phyloP scores from a whole-genome alignment of 1,140 invertebrate species.

The Battus philenor region DNA sequence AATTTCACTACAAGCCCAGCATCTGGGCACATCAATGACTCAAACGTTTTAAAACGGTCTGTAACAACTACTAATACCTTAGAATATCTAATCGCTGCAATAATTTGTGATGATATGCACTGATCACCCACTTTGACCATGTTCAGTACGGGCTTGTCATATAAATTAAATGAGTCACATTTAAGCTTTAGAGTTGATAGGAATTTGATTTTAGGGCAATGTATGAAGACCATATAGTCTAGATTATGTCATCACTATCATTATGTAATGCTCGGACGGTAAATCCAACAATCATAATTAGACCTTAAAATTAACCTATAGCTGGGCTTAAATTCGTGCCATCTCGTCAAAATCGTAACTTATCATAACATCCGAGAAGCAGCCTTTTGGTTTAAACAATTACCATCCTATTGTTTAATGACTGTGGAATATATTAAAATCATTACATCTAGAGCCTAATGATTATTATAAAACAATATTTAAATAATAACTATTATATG shows the following conservation, averaged over 20 bases:
- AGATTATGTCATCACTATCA: constrained; percentile 66
- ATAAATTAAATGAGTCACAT: constrained; percentile 46
- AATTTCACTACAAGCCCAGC: constrained; percentile 72
- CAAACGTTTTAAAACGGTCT: constrained; percentile 67
- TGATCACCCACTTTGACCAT: constrained; percentile 67
- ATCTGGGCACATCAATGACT: constrained; percentile 69
- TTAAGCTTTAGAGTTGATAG: constrained; percentile 51
- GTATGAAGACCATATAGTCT: constrained; percentile 58
- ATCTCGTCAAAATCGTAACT: constrained; percentile 63
- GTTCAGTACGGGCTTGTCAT: constrained; percentile 47
- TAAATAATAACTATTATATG: constrained; percentile 61
- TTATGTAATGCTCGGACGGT: constrained; percentile 71
- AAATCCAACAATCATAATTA: constrained; percentile 71
- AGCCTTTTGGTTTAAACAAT: constrained; percentile 69
- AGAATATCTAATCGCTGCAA: constrained; percentile 73
- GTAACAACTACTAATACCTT: constrained; percentile 76
- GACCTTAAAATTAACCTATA: constrained; percentile 70
- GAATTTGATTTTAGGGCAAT: constrained; percentile 51
- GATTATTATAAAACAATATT: constrained; percentile 67
- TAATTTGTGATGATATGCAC: constrained; percentile 75
- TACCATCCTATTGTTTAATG: constrained; percentile 61
- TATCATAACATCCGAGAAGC: constrained; percentile 67
- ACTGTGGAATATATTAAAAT: constrained; percentile 71
- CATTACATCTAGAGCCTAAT: constrained; percentile 49
- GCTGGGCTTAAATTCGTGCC: constrained; percentile 72